Evolutionary conservation across 2,797 vertebrate species (phyloP).

Genomic region (Amazonetta brasiliensis): DNA sequence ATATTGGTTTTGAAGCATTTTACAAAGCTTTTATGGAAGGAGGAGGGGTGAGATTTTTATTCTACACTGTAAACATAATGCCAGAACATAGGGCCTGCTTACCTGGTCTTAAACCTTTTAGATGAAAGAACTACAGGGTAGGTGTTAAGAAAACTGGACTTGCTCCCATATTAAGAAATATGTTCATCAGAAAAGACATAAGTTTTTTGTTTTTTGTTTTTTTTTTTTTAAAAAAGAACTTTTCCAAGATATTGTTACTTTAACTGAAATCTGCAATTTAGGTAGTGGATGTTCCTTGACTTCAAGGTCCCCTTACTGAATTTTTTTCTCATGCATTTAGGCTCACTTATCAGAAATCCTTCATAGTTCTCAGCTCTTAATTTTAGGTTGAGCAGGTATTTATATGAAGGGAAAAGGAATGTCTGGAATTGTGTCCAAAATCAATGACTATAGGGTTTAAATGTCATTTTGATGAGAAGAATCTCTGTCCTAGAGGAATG

Average conservation of each 20-base stretch:
- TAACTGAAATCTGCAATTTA: not conserved
- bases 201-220: too few relatives aligned
- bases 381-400: not conserved
- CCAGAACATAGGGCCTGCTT: not conserved
- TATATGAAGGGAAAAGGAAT: constrained; percentile 43
- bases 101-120: not conserved
- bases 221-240: not conserved
- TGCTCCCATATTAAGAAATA: not conserved
- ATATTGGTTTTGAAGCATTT: constrained; percentile 1
- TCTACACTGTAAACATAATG: not conserved
- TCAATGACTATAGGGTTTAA: constrained; percentile 36
- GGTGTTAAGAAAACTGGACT: not conserved
- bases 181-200: not conserved
- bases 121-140: not conserved
- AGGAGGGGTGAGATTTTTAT: not conserved
- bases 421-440: constrained; percentile 36
- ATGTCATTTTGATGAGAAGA: not conserved
- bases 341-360: not conserved
- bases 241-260: not conserved
- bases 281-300: not conserved
- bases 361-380: not conserved
- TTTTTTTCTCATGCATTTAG: not conserved
- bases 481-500: constrained; percentile 21
- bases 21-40: not conserved
- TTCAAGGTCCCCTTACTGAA: not conserved